A percentile compares a stretch with the other conserved stretches of the same genome.
Conservation (phyloP, 2,888 invertebrate species). For the Steinernema hermaphroditum region DNA sequence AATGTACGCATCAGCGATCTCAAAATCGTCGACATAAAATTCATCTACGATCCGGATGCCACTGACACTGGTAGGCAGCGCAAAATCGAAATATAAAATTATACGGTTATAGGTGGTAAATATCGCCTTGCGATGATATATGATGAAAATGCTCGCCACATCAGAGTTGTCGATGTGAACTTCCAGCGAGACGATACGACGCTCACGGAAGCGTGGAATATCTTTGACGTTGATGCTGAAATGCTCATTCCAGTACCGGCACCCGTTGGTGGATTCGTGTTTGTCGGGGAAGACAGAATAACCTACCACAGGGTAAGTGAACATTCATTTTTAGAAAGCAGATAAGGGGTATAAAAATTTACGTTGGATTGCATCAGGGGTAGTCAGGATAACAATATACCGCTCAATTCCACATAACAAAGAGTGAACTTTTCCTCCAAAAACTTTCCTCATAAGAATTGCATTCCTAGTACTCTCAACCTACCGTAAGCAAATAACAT, state of each 20-base stretch:
- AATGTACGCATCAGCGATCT: not conserved
- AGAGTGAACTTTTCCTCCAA: too few species aligned
- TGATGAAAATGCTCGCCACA: conserved; percentile 75
- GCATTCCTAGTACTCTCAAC: too few species aligned
- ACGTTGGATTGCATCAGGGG: too few species aligned
- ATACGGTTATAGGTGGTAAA: not conserved
- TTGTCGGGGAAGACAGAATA: conserved; percentile 97
- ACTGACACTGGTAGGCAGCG: not conserved
- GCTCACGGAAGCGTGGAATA: conserved; percentile 84
- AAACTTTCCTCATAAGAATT: too few species aligned
- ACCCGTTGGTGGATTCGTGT: conserved; percentile 89
- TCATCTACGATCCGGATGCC: not conserved
- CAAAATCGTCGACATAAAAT: not conserved
- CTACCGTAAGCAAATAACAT: too few species aligned
- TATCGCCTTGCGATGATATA: conserved; percentile 45
- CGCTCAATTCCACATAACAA: too few species aligned
- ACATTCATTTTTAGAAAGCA: too few species aligned
- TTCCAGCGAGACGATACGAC: conserved; percentile 81
- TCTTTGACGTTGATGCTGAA: conserved; percentile 83
- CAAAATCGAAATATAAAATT: too few species aligned
- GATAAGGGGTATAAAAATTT: too few species aligned
- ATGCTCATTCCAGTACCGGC: conserved; percentile 93
- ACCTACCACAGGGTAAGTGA: conserved; percentile 83
- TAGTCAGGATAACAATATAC: too few species aligned
- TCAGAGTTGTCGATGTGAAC: conserved; percentile 93